phyloP scores from a whole-genome alignment of 2,797 vertebrate species.

The Galaxias olidus region DNA sequence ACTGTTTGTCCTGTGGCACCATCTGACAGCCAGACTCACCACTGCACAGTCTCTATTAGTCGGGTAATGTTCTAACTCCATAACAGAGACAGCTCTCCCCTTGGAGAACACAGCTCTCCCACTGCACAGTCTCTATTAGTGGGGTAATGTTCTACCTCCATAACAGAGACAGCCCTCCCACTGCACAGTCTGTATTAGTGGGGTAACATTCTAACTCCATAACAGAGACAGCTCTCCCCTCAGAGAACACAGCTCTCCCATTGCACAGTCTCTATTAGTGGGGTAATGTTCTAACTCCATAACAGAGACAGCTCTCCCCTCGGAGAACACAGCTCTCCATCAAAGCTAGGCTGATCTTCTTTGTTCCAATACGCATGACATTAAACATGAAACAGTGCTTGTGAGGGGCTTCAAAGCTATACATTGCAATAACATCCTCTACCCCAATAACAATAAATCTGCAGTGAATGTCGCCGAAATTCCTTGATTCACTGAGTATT shows the following conservation, averaged over 20 bases:
- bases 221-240: no score
- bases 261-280: no score
- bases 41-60: constrained; percentile 19
- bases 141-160: no score
- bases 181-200: constrained; percentile 14
- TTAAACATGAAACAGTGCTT: constrained; percentile 29
- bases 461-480: constrained; percentile 49
- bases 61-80: constrained; percentile 16
- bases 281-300: no score
- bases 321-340: constrained; percentile 22
- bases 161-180: constrained; percentile 14
- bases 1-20: constrained; percentile 1
- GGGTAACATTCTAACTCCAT: constrained; percentile 17
- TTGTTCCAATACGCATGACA: constrained; percentile 32
- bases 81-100: neutral
- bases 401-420: constrained; percentile 28
- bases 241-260: no score
- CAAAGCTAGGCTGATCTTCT: constrained; percentile 22
- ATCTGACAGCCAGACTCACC: constrained; percentile 20
- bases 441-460: constrained; percentile 49
- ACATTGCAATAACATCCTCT: constrained; percentile 39
- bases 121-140: no score
- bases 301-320: constrained; percentile 1
- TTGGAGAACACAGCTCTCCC: no score
- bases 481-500: constrained; percentile 63